Conservation (phyloP, 2,113 vertebrate species). For the Pavo muticus region DNA sequence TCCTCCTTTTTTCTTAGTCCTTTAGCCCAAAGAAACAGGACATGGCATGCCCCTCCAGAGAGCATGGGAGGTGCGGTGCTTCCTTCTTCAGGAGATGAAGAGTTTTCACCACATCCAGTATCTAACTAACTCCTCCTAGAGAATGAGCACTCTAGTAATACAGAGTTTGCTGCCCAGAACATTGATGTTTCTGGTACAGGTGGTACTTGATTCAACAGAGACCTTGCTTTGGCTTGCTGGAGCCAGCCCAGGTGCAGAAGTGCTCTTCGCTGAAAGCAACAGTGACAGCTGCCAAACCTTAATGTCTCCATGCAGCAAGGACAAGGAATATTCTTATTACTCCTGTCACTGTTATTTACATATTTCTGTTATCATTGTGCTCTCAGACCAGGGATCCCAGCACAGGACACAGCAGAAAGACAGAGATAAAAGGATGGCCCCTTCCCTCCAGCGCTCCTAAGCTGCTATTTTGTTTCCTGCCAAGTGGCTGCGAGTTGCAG, state of each 20-base stretch:
- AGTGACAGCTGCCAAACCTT: neutral
- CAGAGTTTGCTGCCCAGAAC: neutral
- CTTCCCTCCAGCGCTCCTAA: neutral
- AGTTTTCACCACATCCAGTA: neutral
- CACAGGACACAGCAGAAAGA: neutral
- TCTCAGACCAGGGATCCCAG: neutral
- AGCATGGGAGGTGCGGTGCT: rapidly evolving
- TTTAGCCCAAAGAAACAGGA: neutral
- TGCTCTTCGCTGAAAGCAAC: neutral
- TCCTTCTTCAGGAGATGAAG: neutral
- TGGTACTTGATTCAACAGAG: neutral
- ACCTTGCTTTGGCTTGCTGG: neutral
- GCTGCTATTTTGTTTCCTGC: neutral
- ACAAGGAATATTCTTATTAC: neutral
- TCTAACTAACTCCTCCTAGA: neutral
- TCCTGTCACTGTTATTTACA: neutral
- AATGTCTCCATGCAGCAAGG: neutral
- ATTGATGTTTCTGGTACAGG: neutral
- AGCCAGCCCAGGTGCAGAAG: neutral
- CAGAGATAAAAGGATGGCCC: neutral
- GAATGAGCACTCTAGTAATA: rapidly evolving
- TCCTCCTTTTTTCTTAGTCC: neutral
- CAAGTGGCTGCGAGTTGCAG: neutral
- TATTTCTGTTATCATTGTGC: neutral
- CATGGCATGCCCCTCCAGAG: rapidly evolving